Base-by-base conservation (phyloP, 2,888 invertebrate genomes). In the Anoncus sp. region DNA sequence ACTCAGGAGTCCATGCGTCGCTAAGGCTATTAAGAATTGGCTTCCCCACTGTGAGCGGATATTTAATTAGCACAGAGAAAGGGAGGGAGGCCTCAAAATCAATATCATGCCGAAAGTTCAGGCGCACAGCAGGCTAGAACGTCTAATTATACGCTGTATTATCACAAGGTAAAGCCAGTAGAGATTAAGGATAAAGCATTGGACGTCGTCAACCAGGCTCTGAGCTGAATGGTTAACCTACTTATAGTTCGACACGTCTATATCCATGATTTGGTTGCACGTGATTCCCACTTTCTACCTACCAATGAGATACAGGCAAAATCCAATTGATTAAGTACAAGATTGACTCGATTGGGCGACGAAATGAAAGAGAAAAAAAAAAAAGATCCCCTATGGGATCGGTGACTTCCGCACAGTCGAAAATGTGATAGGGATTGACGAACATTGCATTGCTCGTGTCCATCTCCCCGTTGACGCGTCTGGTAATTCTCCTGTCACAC, bases 401-500 rank as follows among this genome's bases (percentile, higher is more conserved):
- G 18, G 31, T 59, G 59, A 66, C 38, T 43, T 51, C 12, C 16
- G 18, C 35, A 47, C 16, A 38, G 7, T 31, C 45, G 14, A 31
- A 59, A 47, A 47, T 43, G 66, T 22, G 45, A 16, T 14, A 45
- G 55, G 59, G 73, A 66, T 51, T 57, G 63, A 59, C 53, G 51
- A 76, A 65, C 63, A 71, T 76, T 71, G 45, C 55, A 69, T 67
- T 38, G 57, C 43, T 69, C 63, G 12, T n/a, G 62, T 63, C 49
- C 3, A 35, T 31, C 53, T 35, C 66, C 12, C 14, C 49, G 55
- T n/a, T 67, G 66, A 60, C 53, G 40, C 22, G 38, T 27, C 62
- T 57, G 55, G 67, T 59, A 60, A 71, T 76, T 76, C 65, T 65
- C 71, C 22, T 62, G 72, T 62, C 55, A 72, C 60, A 53, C 27